Evolutionary conservation across 2,888 invertebrate genomes (phyloP).

Genomic region (Amphipoea oculea): DNA sequence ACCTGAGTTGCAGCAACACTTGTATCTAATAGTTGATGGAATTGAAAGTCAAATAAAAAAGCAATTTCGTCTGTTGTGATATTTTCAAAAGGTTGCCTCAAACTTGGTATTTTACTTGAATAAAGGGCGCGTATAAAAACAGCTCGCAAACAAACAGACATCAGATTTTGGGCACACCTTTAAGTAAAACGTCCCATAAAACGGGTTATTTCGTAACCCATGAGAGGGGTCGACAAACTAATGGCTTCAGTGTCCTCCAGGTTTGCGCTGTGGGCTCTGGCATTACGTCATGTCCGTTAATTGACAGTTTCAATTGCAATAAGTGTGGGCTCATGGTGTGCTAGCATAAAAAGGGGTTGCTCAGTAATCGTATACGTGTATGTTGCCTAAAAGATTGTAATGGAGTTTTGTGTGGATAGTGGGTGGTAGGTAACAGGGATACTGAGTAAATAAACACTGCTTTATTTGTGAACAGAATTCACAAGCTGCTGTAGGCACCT

Average conservation of each 20-base stretch:
- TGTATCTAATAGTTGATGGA: not conserved
- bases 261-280: not conserved
- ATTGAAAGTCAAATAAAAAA: constrained; percentile 1
- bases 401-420: constrained; percentile 49
- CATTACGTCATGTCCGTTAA: constrained; percentile 43
- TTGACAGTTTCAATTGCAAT: constrained; percentile 41
- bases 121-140: not conserved
- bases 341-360: constrained; percentile 37
- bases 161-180: constrained; percentile 16
- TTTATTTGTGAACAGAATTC: not conserved
- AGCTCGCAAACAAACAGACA: constrained; percentile 7
- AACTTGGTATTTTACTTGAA: not conserved
- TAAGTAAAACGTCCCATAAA: constrained; percentile 2
- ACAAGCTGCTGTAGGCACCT: not conserved
- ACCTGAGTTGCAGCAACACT: not conserved
- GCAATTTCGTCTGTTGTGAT: constrained; percentile 4
- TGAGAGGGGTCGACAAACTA: constrained; percentile 23
- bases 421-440: constrained; percentile 29
- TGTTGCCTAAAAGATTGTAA: constrained; percentile 51
- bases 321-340: constrained; percentile 5
- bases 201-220: constrained; percentile 2
- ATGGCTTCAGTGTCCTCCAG: constrained; percentile 22
- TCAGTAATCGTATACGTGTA: constrained; percentile 46
- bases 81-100: not conserved
- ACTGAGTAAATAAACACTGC: constrained; percentile 20